A percentile compares a stretch with the other conserved stretches of the same genome.
Evolutionary conservation across 2,888 invertebrate species (phyloP).

Genomic region (Folsomia candida): DNA sequence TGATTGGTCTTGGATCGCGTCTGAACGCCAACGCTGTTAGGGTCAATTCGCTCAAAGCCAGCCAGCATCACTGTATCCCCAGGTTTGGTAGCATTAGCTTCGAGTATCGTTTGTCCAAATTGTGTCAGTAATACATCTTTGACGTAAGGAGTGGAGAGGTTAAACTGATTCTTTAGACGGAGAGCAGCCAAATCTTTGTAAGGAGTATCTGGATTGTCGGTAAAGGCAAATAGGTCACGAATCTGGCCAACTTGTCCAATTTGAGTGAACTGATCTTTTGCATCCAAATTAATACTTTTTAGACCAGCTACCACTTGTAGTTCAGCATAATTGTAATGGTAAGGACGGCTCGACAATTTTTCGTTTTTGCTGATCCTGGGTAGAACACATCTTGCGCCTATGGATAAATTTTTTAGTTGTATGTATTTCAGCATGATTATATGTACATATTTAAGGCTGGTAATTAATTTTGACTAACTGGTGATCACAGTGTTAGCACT

Average conservation of each 20-base stretch:
- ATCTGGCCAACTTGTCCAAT: slow-evolving; percentile 34
- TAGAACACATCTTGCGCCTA: slow-evolving; percentile 29
- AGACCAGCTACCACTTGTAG: slow-evolving; percentile 37
- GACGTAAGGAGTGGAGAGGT: slow-evolving; percentile 35
- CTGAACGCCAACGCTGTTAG: slow-evolving; percentile 11
- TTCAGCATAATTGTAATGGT: slow-evolving; percentile 28
- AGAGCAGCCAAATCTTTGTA: slow-evolving; percentile 33
- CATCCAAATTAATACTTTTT: slow-evolving; percentile 20
- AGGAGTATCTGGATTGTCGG: slow-evolving; percentile 27
- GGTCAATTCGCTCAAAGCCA: slow-evolving; percentile 21
- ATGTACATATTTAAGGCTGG: background rate
- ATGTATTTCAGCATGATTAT: background rate
- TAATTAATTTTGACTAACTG: slow-evolving; percentile 17
- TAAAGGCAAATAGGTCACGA: slow-evolving; percentile 20
- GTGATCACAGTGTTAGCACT: slow-evolving; percentile 34
- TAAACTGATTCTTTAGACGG: slow-evolving; percentile 26
- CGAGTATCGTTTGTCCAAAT: slow-evolving; percentile 25
- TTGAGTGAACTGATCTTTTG: slow-evolving; percentile 36
- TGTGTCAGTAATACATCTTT: slow-evolving; percentile 28
- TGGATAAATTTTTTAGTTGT: background rate
- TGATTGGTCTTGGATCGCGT: slow-evolving; percentile 23
- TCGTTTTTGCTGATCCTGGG: slow-evolving; percentile 26
- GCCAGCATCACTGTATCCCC: slow-evolving; percentile 27
- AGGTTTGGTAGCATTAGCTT: slow-evolving; percentile 33
- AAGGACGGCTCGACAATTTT: slow-evolving; percentile 26